Evolutionary conservation across 2,797 vertebrate species (phyloP).

Genomic region (Galago senegalensis): DNA sequence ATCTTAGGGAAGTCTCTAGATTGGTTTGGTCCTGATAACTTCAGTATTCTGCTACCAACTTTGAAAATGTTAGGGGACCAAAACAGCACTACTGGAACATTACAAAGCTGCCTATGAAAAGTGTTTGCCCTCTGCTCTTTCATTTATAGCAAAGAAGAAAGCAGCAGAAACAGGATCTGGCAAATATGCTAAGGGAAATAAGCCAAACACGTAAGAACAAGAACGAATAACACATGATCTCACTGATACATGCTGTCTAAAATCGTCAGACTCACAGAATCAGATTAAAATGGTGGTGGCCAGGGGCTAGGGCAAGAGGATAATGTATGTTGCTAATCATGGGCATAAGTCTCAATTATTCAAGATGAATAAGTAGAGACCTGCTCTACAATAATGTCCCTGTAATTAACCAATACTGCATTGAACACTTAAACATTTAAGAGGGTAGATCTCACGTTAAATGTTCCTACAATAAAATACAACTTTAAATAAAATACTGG

Average conservation of each 20-base stretch:
- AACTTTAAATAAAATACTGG: neutral
- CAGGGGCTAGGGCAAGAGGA: neutral
- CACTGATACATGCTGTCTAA: neutral
- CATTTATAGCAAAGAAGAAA: constrained; percentile 36
- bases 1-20: neutral
- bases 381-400: neutral
- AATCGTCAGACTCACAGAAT: neutral
- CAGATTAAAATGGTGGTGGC: neutral
- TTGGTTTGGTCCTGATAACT: constrained; percentile 23
- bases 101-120: constrained; percentile 19
- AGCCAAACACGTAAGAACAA: constrained; percentile 12
- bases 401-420: neutral
- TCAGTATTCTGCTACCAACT: constrained; percentile 19
- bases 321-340: neutral
- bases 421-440: neutral
- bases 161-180: constrained; percentile 42
- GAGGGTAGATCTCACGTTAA: constrained; percentile 7
- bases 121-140: constrained; percentile 20
- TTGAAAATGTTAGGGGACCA: constrained; percentile 17
- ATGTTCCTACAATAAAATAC: constrained; percentile 44
- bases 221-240: neutral
- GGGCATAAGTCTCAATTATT: neutral
- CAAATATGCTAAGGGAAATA: constrained; percentile 46
- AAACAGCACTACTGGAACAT: neutral
- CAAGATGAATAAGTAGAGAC: neutral